Evolutionary conservation across 2,888 invertebrate genomes (phyloP), one percentile per base, ranked within the genome.

Genomic region (Caprella mutica): DNA sequence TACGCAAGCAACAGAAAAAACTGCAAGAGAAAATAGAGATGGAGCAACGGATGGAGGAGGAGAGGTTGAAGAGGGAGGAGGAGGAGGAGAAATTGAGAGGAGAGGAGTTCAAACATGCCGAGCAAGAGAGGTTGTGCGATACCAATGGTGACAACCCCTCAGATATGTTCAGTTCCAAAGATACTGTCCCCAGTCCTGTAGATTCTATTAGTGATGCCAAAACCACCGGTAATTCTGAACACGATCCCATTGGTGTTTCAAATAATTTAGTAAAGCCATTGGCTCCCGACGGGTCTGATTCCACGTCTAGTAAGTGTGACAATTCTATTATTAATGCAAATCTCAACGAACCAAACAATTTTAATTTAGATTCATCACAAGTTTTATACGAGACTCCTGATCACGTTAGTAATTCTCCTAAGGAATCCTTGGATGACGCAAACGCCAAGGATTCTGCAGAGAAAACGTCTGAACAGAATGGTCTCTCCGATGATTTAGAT

Each of bases 11-110:
- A 21, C 52, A 29, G 30, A n/a, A 48, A 14, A 35, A 39, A 24
- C 24, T 54, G 6, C 39, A 39, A 48, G 50, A 52, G n/a, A 52
- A 42, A 27, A 14, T 51, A n/a, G 40, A 54, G 29, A 29, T 27
- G 26, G 40, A 40, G 39, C 40, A 53, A n/a, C 29, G 17, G 19
- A 53, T 27, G 19, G 29, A 40, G 4, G 38, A 42, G 17, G 38
- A 29, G 42, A 17, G 40, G n/a, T 23, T 26, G 42, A 24, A 42
- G 19, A 39, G n/a, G 38, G 40, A 53, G 38, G 42, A 40, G 19
- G 53, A 40, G 6, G 27, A 53, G 17, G 33, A 38, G 35, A 53
- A 53, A 40, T 27, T 24, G 14, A 21, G 29, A 17, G 14, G 17
- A 6, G 23, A 42, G n/a, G 8, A 6, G n/a, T 6, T 42, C 19